A percentile compares a stretch with the other conserved stretches of the same genome.
Evolutionary conservation across 2,797 vertebrate species (phyloP).

Genomic region (Echiichthys vipera): DNA sequence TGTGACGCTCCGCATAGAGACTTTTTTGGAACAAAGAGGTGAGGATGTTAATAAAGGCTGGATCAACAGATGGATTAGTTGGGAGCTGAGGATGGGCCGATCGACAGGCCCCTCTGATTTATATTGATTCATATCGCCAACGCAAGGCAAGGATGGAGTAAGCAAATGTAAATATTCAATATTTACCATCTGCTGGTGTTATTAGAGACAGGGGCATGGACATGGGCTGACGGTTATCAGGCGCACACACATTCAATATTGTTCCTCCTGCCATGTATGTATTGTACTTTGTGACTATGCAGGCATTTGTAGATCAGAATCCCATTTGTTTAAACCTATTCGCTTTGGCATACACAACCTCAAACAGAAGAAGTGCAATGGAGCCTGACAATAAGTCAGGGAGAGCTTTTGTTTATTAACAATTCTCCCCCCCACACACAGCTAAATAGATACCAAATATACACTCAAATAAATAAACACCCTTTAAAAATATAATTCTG

Average conservation of each 20-base stretch:
- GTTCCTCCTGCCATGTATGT: slow-evolving; percentile 64
- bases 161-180: slow-evolving; percentile 89
- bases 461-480: slow-evolving; percentile 33
- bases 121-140: slow-evolving; percentile 83
- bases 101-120: slow-evolving; percentile 64
- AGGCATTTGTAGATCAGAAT: slow-evolving; percentile 74
- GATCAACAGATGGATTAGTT: slow-evolving; percentile 79
- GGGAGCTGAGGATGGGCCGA: slow-evolving; percentile 54
- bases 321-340: slow-evolving; percentile 65
- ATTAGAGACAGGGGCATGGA: slow-evolving; percentile 82
- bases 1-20: slow-evolving; percentile 36
- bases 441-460: slow-evolving; percentile 4
- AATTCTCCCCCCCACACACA: not conserved
- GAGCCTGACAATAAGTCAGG: slow-evolving; percentile 25
- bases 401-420: slow-evolving; percentile 20
- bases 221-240: slow-evolving; percentile 68
- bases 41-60: slow-evolving; percentile 79
- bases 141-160: slow-evolving; percentile 75
- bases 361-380: slow-evolving; percentile 34
- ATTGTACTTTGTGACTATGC: slow-evolving; percentile 61
- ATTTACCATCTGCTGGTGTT: slow-evolving; percentile 85
- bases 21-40: slow-evolving; percentile 68
- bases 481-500: slow-evolving; percentile 10
- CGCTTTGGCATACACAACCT: slow-evolving; percentile 26
- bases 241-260: slow-evolving; percentile 74